Conservation (phyloP, 2,888 invertebrate genomes). For the Drosophila kuntzei region DNA sequence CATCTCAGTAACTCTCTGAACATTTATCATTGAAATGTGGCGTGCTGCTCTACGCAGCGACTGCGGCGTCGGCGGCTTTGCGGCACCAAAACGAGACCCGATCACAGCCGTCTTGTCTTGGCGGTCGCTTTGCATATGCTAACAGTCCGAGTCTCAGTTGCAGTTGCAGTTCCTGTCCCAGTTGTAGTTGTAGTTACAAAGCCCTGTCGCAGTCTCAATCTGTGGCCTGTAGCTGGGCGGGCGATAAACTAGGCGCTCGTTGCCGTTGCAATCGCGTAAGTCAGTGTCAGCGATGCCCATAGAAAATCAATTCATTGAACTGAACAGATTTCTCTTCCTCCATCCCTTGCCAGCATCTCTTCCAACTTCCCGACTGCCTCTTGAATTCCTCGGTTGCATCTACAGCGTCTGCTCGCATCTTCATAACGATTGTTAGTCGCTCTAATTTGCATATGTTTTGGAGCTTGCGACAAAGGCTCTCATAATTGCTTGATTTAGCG, state of each 20-base stretch:
- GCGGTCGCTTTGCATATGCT: slow-evolving; percentile 77
- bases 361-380: neutral
- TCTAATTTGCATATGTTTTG: slow-evolving; percentile 78
- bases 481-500: slow-evolving; percentile 85
- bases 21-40: slow-evolving; percentile 84
- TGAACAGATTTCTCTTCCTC: slow-evolving; percentile 71
- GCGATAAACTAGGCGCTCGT: slow-evolving; percentile 60
- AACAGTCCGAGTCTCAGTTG: neutral
- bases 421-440: slow-evolving; percentile 54
- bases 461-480: slow-evolving; percentile 81
- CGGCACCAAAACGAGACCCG: slow-evolving; percentile 82
- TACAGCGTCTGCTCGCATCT: slow-evolving; percentile 23
- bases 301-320: slow-evolving; percentile 75
- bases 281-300: slow-evolving; percentile 71
- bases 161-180: slow-evolving; percentile 12
- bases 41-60: slow-evolving; percentile 70
- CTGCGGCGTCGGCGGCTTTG: slow-evolving; percentile 49
- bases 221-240: slow-evolving; percentile 50
- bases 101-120: slow-evolving; percentile 73
- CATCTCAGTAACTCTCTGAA: slow-evolving; percentile 63
- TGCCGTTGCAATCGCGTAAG: slow-evolving; percentile 68
- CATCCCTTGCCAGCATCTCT: neutral
- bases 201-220: slow-evolving; percentile 14
- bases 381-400: neutral
- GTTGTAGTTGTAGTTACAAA: slow-evolving; percentile 13